Evolutionary conservation across 2,113 vertebrate species (phyloP).

Genomic region (Vicugna pacos): DNA sequence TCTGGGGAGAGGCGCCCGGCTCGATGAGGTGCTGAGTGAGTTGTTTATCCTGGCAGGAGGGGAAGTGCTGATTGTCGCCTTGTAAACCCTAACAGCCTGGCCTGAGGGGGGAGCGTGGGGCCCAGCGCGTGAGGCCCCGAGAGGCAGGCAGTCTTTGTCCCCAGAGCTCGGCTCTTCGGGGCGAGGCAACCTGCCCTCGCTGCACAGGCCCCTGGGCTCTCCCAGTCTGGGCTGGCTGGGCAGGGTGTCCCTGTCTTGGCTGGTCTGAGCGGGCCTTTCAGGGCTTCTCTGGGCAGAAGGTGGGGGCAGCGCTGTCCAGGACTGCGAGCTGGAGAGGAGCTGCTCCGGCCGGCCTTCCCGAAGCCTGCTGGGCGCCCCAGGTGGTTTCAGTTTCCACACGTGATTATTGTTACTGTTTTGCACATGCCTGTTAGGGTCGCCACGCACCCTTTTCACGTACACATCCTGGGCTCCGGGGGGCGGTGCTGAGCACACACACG

Average conservation of each 20-base stretch:
- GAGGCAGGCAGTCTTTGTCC: background rate
- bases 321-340: background rate
- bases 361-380: background rate
- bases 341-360: background rate
- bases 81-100: background rate
- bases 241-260: background rate
- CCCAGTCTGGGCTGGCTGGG: background rate
- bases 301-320: rapidly evolving
- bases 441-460: background rate
- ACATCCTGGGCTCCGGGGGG: background rate
- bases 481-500: background rate
- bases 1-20: background rate
- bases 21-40: background rate
- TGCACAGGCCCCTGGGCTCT: background rate
- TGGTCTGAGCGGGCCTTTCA: too few species aligned
- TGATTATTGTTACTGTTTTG: background rate
- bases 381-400: background rate
- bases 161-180: background rate
- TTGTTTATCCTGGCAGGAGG: background rate
- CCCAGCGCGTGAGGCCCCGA: background rate
- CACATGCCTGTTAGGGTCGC: background rate
- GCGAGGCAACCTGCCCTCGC: background rate
- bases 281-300: background rate
- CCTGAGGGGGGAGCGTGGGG: background rate
- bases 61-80: background rate